Evolutionary conservation across 1,140 invertebrate genomes (phyloP).

Genomic region (Ceratina japonica): DNA sequence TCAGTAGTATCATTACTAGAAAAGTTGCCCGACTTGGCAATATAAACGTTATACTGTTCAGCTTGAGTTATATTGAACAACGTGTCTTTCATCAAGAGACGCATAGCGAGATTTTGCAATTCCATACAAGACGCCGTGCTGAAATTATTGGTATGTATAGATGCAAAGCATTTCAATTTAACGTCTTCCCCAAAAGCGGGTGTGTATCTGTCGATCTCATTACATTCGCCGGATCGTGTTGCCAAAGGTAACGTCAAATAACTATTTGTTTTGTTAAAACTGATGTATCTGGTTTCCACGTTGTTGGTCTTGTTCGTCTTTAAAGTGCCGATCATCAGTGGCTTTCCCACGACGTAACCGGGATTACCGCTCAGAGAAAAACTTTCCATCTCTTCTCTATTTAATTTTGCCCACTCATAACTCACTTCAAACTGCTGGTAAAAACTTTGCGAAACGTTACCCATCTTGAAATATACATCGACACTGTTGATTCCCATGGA

Average conservation of each 20-base stretch:
- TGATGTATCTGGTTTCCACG: constrained; percentile 59
- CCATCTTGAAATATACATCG: constrained; percentile 74
- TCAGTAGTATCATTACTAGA: constrained; percentile 74
- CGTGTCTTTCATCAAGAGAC: constrained; percentile 67
- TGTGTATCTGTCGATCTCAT: constrained; percentile 68
- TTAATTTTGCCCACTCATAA: constrained; percentile 78
- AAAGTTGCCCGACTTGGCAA: constrained; percentile 83
- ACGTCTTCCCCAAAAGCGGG: constrained; percentile 80
- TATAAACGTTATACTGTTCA: constrained; percentile 71
- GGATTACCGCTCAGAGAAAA: constrained; percentile 84
- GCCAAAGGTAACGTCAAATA: constrained; percentile 76
- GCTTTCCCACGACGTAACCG: constrained; percentile 83
- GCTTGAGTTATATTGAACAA: constrained; percentile 68
- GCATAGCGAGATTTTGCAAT: constrained; percentile 77
- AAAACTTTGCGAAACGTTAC: constrained; percentile 75
- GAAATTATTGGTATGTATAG: constrained; percentile 69
- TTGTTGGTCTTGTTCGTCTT: constrained; percentile 61
- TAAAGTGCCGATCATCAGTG: constrained; percentile 81
- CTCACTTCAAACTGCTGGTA: constrained; percentile 79
- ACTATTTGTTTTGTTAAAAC: constrained; percentile 70
- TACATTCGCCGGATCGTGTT: constrained; percentile 73
- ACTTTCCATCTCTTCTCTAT: constrained; percentile 64
- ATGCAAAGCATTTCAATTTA: constrained; percentile 75
- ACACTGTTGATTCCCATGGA: constrained; percentile 79
- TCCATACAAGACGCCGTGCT: constrained; percentile 74